These are phyloP conservation scores for Parapristionchus giblindavisi DNA, from an alignment of 2,888 invertebrate species.

Conservation along the genomic window DNA sequence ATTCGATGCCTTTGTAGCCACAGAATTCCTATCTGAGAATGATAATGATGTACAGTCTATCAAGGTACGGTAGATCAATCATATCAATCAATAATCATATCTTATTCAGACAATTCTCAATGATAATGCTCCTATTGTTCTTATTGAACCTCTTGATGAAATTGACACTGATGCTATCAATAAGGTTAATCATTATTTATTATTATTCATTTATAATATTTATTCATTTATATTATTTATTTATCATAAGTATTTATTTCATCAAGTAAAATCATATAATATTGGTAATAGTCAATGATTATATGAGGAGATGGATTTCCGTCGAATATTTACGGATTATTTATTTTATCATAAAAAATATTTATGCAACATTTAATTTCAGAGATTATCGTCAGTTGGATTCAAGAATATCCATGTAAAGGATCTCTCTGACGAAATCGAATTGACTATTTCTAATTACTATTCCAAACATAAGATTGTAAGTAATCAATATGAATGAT, in stretches of 20 bases:
- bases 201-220: neutral
- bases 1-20: slow-evolving; percentile 58
- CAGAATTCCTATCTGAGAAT: slow-evolving; percentile 53
- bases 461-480: slow-evolving; percentile 1
- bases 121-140: slow-evolving; percentile 46
- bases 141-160: slow-evolving; percentile 50
- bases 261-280: too few species aligned
- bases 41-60: slow-evolving; percentile 44
- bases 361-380: neutral
- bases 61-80: slow-evolving; percentile 28
- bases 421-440: slow-evolving; percentile 21
- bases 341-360: neutral
- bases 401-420: slow-evolving; percentile 12
- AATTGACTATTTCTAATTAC: neutral
- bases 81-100: neutral
- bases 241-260: too few species aligned
- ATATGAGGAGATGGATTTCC: too few species aligned
- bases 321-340: too few species aligned
- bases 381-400: slow-evolving; percentile 10
- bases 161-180: slow-evolving; percentile 42
- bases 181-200: slow-evolving; percentile 24
- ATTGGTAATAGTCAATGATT: too few species aligned
- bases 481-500: neutral
- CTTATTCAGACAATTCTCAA: slow-evolving; percentile 48
- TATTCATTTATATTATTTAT: too few species aligned